Evolutionary conservation across 2,888 invertebrate species (phyloP).

Genomic region (Thymelicus sylvestris): DNA sequence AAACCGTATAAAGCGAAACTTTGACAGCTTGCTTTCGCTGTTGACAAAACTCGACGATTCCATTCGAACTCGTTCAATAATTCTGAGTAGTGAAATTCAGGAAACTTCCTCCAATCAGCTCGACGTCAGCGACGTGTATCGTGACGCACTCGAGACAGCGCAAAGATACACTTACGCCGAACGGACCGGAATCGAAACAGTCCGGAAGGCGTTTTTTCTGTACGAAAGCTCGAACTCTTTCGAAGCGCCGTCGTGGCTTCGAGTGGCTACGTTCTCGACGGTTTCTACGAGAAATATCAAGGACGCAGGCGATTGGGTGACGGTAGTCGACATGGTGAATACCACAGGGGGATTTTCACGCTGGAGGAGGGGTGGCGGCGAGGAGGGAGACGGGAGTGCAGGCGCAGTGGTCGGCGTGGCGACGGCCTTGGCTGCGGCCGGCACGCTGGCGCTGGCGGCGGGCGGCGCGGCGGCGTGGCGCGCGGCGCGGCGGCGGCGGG

Average conservation of each 20-base stretch:
- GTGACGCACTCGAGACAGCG: constrained; percentile 44
- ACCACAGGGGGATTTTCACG: constrained; percentile 32
- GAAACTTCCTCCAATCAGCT: neutral
- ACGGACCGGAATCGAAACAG: constrained; percentile 41
- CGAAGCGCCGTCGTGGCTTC: constrained; percentile 47
- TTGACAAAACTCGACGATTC: constrained; percentile 23
- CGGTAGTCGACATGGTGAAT: constrained; percentile 40
- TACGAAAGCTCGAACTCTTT: constrained; percentile 47
- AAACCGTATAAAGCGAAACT: constrained; percentile 34
- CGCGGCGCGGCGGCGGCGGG: constrained; percentile 32
- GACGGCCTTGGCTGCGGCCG: constrained; percentile 39
- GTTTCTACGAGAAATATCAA: constrained; percentile 40
- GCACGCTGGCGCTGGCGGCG: constrained; percentile 42
- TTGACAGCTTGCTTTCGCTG: constrained; percentile 15
- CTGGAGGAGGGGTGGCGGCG: constrained; percentile 40
- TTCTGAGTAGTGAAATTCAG: constrained; percentile 42
- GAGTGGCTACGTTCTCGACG: constrained; percentile 49
- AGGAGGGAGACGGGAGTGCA: constrained; percentile 29
- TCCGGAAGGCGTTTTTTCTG: constrained; percentile 48
- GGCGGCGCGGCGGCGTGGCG: constrained; percentile 37
- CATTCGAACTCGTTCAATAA: constrained; percentile 38
- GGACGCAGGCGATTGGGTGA: constrained; percentile 37
- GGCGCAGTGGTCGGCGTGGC: constrained; percentile 32
- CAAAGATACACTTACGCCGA: constrained; percentile 39
- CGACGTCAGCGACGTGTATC: constrained; percentile 39